phyloP scores from a whole-genome alignment of 1,140 invertebrate species.

The Rhagoletis zephyria region DNA sequence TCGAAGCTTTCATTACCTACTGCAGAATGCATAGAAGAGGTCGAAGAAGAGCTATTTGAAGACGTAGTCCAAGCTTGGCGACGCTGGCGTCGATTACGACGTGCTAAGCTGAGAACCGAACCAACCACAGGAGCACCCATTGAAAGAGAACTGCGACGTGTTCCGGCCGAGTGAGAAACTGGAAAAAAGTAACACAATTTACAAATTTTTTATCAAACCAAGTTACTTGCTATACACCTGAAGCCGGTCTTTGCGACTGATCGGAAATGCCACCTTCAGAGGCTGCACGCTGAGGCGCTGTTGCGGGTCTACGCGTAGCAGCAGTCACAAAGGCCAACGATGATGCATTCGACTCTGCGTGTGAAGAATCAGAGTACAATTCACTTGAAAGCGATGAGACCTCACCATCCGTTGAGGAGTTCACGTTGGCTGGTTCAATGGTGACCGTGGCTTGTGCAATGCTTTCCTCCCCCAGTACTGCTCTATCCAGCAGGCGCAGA shows the following conservation, averaged over 20 bases:
- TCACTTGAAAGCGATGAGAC: conserved; percentile 61
- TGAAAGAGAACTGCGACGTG: conserved; percentile 20
- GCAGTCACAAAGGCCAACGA: not conserved
- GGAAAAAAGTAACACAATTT: not conserved
- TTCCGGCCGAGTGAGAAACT: conserved; percentile 47
- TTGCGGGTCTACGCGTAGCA: conserved; percentile 58
- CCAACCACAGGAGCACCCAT: conserved; percentile 65
- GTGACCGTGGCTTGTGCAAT: not conserved
- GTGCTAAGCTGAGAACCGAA: conserved; percentile 65
- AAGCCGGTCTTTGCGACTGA: not conserved
- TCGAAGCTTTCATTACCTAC: not conserved
- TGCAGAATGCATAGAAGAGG: not conserved
- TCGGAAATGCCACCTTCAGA: not conserved
- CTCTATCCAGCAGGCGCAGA: conserved; percentile 72
- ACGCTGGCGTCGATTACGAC: conserved; percentile 63
- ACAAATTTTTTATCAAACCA: not conserved
- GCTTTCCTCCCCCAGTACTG: conserved; percentile 56
- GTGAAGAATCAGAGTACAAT: conserved; percentile 46
- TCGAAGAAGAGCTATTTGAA: conserved; percentile 63
- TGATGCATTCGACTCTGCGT: conserved; percentile 29
- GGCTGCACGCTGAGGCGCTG: conserved; percentile 59
- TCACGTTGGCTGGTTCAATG: not conserved
- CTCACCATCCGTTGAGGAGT: conserved; percentile 56
- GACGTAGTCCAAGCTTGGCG: conserved; percentile 67
- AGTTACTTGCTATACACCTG: not conserved